Percentiles rank a stretch among this genome's conserved stretches.
Conservation (phyloP, 2,888 invertebrate genomes). For the Chrysolina haemoptera region DNA sequence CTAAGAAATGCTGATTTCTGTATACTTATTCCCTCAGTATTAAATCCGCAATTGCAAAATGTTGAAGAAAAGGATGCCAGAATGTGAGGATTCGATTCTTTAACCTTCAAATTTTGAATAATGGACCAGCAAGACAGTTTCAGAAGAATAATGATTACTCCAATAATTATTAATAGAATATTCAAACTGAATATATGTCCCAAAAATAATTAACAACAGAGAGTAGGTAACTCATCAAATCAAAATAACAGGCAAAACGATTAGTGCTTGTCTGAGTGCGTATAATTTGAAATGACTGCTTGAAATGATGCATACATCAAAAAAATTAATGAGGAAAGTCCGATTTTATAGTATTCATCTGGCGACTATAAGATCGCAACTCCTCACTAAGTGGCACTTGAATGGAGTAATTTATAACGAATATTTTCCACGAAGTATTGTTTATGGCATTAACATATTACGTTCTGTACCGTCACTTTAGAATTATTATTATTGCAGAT, state of each 20-base stretch:
- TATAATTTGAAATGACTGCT: slow-evolving; percentile 16
- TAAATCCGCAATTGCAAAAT: too few species aligned
- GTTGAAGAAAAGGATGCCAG: too few species aligned
- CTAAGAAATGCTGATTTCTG: too few species aligned
- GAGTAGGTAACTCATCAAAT: neutral
- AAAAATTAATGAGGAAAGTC: slow-evolving; percentile 31
- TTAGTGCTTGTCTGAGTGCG: slow-evolving; percentile 2
- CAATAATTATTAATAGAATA: too few species aligned
- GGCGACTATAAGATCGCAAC: slow-evolving; percentile 29
- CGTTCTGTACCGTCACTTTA: slow-evolving; percentile 30
- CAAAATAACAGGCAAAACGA: neutral
- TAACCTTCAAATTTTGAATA: too few species aligned
- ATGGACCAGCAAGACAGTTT: too few species aligned
- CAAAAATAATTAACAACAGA: neutral
- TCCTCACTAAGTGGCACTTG: slow-evolving; percentile 36
- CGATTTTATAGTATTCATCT: slow-evolving; percentile 29
- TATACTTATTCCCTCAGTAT: too few species aligned
- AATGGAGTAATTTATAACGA: slow-evolving; percentile 39
- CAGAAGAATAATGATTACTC: too few species aligned
- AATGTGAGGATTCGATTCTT: too few species aligned
- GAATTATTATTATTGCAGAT: slow-evolving; percentile 25
- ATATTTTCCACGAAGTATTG: slow-evolving; percentile 37
- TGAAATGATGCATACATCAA: slow-evolving; percentile 17
- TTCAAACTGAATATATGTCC: too few species aligned
- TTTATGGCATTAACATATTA: slow-evolving; percentile 31